These are phyloP conservation scores for Tribolium castaneum DNA, from an alignment of 1,140 invertebrate species.

Conservation along the genomic window DNA sequence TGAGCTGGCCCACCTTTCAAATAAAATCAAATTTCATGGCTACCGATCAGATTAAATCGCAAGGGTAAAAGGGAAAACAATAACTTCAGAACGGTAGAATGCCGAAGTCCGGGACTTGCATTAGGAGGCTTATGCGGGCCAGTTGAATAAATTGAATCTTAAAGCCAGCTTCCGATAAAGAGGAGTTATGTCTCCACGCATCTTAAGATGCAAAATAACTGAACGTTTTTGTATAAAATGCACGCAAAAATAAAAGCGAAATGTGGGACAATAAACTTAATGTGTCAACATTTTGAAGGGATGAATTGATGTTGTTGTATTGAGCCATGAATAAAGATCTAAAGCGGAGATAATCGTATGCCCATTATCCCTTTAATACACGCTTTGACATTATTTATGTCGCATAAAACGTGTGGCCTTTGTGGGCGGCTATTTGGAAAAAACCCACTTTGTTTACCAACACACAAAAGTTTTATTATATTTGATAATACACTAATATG, in stretches of 20 bases:
- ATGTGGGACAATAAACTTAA: not conserved
- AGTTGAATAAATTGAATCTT: slow-evolving; percentile 45
- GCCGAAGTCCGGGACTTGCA: slow-evolving; percentile 30
- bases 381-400: too few species aligned
- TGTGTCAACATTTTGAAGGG: not conserved
- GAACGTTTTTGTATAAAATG: not conserved
- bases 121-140: slow-evolving; percentile 26
- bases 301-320: not conserved
- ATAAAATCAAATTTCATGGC: slow-evolving; percentile 56
- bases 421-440: too few species aligned
- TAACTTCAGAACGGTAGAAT: slow-evolving; percentile 38
- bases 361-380: too few species aligned
- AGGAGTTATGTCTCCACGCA: slow-evolving; percentile 40
- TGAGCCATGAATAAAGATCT: not conserved
- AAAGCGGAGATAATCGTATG: not conserved
- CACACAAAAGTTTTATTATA: too few species aligned
- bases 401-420: too few species aligned
- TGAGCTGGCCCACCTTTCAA: slow-evolving; percentile 49
- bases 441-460: too few species aligned
- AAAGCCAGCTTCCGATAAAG: slow-evolving; percentile 24
- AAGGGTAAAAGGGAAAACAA: slow-evolving; percentile 46
- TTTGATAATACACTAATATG: too few species aligned
- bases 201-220: slow-evolving; percentile 36
- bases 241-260: not conserved
- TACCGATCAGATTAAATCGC: slow-evolving; percentile 54